Conservation (phyloP, 30 jellyfish, hydroid and myxozoan species). For the Sanderia malayensis region DNA sequence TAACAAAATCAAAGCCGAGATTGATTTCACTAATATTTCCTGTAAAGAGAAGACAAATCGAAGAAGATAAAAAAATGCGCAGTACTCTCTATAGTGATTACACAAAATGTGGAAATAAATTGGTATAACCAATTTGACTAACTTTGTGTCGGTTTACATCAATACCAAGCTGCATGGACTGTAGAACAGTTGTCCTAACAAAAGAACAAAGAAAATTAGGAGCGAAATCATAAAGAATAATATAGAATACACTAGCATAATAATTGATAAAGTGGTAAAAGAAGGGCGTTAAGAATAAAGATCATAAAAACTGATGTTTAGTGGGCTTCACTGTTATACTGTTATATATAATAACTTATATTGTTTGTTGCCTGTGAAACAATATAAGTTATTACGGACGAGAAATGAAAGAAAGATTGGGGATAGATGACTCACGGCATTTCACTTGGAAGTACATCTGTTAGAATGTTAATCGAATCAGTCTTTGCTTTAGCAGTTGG, state of each 20-base stretch:
- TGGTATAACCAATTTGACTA: too few relatives aligned
- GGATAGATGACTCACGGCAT: slow-evolving; percentile 88
- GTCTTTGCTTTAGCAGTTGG: slow-evolving; percentile 99
- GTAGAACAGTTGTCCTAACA: slow-evolving; percentile 79
- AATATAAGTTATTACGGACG: too few relatives aligned
- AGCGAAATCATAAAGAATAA: too few relatives aligned
- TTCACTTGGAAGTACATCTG: slow-evolving; percentile 97
- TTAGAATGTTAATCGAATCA: slow-evolving; percentile 90
- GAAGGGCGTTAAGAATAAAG: too few relatives aligned
- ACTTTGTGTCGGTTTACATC: slow-evolving; percentile 99
- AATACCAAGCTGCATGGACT: slow-evolving; percentile 91
- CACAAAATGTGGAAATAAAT: too few relatives aligned
- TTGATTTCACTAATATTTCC: slow-evolving; percentile 95
- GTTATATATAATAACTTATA: too few relatives aligned
- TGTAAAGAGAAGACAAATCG: slow-evolving; percentile 1
- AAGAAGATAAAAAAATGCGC: not conserved
- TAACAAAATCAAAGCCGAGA: slow-evolving; percentile 83
- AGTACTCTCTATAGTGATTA: too few relatives aligned
- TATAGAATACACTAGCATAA: too few relatives aligned
- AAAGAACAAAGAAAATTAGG: slow-evolving; percentile 3
- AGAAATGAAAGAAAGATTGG: not conserved
- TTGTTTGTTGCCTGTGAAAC: too few relatives aligned
- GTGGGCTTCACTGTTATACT: too few relatives aligned
- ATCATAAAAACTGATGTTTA: too few relatives aligned
- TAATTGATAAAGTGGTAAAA: too few relatives aligned